Evolutionary conservation across 2,888 invertebrate species (phyloP).

Genomic region (Meloe dianella): DNA sequence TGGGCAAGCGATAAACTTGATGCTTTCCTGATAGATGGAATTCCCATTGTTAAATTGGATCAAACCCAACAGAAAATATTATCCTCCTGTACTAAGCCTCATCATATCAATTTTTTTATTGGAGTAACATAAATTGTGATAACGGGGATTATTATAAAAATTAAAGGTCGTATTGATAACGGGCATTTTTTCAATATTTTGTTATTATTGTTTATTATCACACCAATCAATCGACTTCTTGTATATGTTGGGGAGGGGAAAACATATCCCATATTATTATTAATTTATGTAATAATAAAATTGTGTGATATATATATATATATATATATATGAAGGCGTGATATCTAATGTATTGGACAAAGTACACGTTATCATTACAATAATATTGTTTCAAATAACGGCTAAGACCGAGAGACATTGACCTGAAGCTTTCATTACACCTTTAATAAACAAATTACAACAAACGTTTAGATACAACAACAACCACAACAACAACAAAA

Average conservation of each 20-base stretch:
- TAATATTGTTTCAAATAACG: conserved; percentile 5
- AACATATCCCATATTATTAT: conserved; percentile 11
- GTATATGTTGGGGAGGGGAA: not conserved
- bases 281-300: too few species aligned
- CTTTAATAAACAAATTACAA: too few species aligned
- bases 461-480: not conserved
- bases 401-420: conserved; percentile 11
- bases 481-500: not conserved
- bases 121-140: not conserved
- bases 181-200: not conserved
- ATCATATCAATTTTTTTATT: not conserved
- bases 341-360: conserved; percentile 10
- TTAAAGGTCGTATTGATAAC: not conserved
- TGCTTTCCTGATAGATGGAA: conserved; percentile 32
- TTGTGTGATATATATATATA: too few species aligned
- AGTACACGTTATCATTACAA: conserved; percentile 12
- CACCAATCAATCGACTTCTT: not conserved
- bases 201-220: not conserved
- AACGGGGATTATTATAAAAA: not conserved
- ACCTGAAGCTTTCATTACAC: conserved; percentile 1
- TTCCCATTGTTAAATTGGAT: conserved; percentile 2
- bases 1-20: conserved; percentile 28
- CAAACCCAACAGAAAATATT: not conserved
- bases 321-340: conserved; percentile 6
- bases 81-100: not conserved